Conservation (phyloP, 2,888 invertebrate genomes). For the Gnatocerus cornutus region DNA sequence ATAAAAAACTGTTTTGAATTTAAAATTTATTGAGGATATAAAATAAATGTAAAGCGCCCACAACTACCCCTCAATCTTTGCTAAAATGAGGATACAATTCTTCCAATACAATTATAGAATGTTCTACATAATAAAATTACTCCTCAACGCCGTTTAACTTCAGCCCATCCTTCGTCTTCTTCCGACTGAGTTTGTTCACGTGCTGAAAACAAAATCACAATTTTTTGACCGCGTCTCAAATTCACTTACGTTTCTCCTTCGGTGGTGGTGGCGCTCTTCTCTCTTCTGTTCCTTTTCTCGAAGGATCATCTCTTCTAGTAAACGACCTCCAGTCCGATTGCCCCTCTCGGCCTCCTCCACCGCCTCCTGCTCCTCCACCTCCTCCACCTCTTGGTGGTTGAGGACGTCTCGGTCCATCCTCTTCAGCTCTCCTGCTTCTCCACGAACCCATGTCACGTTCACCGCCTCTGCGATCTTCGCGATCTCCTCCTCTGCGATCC, state of each 20-base stretch:
- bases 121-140: conserved; percentile 24
- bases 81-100: conserved; percentile 26
- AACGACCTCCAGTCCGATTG: conserved; percentile 51
- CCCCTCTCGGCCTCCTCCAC: conserved; percentile 25
- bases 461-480: conserved; percentile 49
- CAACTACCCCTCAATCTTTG: conserved; percentile 10
- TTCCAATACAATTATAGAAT: conserved; percentile 4
- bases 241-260: conserved; percentile 66
- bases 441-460: conserved; percentile 55
- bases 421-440: conserved; percentile 49
- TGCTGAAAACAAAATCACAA: conserved; percentile 53
- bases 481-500: conserved; percentile 36
- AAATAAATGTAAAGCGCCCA: conserved; percentile 40
- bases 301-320: conserved; percentile 55
- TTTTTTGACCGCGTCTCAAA: conserved; percentile 29
- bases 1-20: not conserved
- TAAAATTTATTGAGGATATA: conserved; percentile 34
- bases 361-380: conserved; percentile 12
- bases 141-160: conserved; percentile 64
- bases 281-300: conserved; percentile 52
- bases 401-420: conserved; percentile 49
- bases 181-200: conserved; percentile 62
- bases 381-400: conserved; percentile 51
- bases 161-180: conserved; percentile 66
- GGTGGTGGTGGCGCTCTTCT: conserved; percentile 56